Evolutionary conservation across 2,113 vertebrate genomes (phyloP).

Genomic region (Sminthopsis crassicaudata): DNA sequence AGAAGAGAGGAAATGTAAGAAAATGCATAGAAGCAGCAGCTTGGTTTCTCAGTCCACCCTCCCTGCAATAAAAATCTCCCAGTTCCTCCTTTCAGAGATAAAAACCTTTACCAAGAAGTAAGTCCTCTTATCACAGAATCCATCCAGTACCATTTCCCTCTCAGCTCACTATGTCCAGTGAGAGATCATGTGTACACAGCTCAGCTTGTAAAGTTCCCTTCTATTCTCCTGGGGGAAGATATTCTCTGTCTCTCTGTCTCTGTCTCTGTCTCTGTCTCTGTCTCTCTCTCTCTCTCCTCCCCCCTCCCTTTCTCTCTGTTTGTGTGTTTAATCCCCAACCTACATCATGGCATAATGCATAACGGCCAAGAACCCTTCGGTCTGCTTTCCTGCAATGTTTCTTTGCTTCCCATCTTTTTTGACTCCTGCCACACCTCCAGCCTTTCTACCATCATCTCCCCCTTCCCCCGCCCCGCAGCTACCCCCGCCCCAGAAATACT

Average conservation of each 20-base stretch:
- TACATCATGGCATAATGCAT: not conserved
- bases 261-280: too few relatives aligned
- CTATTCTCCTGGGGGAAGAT: conserved; percentile 23
- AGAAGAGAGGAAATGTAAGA: not conserved
- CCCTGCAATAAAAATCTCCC: conserved; percentile 62
- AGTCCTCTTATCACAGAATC: conserved; percentile 51
- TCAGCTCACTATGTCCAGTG: conserved; percentile 44
- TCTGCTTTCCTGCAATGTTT: conserved; percentile 34
- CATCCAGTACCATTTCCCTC: conserved; percentile 50
- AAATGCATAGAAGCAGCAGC: conserved; percentile 38
- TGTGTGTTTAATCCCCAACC: conserved; percentile 28
- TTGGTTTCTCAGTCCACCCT: conserved; percentile 17
- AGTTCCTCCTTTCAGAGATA: conserved; percentile 63
- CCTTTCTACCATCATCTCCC: not conserved
- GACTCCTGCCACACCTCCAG: conserved; percentile 71
- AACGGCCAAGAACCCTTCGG: not conserved
- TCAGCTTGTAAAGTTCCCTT: conserved; percentile 66
- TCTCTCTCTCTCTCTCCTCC: too few relatives aligned
- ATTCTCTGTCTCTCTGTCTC: too few relatives aligned
- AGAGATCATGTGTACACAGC: conserved; percentile 37
- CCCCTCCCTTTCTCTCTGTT: not conserved
- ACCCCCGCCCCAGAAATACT: conserved; percentile 1
- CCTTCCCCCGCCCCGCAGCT: conserved; percentile 34
- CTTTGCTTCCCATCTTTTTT: not conserved
- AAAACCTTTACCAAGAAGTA: conserved; percentile 38